Percentiles rank a stretch among this genome's conserved stretches.
phyloP scores from a whole-genome alignment of 2,888 invertebrate genomes.

The Bellardia pandia region DNA sequence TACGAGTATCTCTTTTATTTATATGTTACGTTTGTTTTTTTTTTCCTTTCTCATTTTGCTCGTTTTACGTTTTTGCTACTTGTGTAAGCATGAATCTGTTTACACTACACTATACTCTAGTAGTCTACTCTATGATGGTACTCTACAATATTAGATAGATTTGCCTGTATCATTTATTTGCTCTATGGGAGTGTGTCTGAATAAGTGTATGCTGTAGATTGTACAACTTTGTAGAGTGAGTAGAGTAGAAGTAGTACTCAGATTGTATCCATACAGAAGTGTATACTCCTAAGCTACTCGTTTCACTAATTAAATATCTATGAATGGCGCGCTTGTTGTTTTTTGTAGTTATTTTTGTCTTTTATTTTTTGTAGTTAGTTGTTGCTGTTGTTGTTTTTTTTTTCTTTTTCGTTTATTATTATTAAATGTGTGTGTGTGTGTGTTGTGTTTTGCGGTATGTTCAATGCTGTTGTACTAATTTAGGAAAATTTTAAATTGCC shows the following conservation, averaged over 20 bases:
- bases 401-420: constrained; percentile 11
- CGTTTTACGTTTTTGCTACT: constrained; percentile 51
- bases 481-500: constrained; percentile 72
- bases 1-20: constrained; percentile 59
- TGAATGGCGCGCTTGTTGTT: constrained; percentile 66
- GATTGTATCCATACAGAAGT: constrained; percentile 55
- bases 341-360: constrained; percentile 59
- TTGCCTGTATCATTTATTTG: constrained; percentile 41
- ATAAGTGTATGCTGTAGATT: constrained; percentile 33
- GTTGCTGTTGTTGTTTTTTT: constrained; percentile 19
- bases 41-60: constrained; percentile 3
- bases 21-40: constrained; percentile 45
- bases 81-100: constrained; percentile 63
- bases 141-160: constrained; percentile 67
- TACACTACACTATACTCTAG: constrained; percentile 60
- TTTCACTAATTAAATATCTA: constrained; percentile 73
- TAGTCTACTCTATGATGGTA: constrained; percentile 55
- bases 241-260: constrained; percentile 9
- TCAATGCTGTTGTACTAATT: constrained; percentile 72
- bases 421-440: constrained; percentile 4
- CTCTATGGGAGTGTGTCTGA: constrained; percentile 8
- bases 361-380: constrained; percentile 25
- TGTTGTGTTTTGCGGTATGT: constrained; percentile 68
- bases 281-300: constrained; percentile 57
- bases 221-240: constrained; percentile 24